These are phyloP conservation scores for Apamea anceps DNA, from an alignment of 2,888 invertebrate genomes.

Conservation along the genomic window DNA sequence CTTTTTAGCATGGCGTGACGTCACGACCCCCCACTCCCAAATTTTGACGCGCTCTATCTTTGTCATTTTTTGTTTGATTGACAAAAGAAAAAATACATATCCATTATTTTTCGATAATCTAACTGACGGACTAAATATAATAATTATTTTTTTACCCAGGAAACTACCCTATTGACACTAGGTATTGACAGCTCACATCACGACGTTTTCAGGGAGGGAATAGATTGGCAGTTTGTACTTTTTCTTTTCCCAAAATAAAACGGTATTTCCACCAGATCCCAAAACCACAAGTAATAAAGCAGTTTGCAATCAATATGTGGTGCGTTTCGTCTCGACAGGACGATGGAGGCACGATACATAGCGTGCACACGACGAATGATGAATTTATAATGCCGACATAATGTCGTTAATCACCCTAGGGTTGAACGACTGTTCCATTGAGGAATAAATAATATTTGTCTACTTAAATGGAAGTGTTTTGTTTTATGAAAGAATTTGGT, in stretches of 20 bases:
- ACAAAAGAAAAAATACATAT: too few species aligned
- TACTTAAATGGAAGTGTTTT: neutral
- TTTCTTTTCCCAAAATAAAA: neutral
- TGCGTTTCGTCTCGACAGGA: conserved; percentile 40
- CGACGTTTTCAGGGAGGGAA: neutral
- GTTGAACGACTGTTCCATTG: conserved; percentile 40
- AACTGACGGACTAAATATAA: too few species aligned
- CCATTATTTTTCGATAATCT: too few species aligned
- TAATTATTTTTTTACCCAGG: too few species aligned
- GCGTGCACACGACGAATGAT: conserved; percentile 51
- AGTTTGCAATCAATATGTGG: conserved; percentile 49
- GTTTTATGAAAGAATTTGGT: neutral
- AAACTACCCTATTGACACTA: too few species aligned
- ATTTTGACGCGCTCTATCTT: too few species aligned
- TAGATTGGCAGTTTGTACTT: neutral
- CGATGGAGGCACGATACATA: conserved; percentile 30
- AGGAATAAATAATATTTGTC: neutral
- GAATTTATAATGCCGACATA: conserved; percentile 59
- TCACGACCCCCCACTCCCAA: too few species aligned
- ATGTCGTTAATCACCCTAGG: conserved; percentile 55
- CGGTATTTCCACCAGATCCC: neutral
- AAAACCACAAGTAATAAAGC: conserved; percentile 48
- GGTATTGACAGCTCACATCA: too few species aligned
- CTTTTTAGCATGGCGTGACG: too few species aligned
- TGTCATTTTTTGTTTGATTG: too few species aligned